Evolutionary conservation across 2,888 invertebrate genomes (phyloP).

Genomic region (Sarcophaga caerulescens): DNA sequence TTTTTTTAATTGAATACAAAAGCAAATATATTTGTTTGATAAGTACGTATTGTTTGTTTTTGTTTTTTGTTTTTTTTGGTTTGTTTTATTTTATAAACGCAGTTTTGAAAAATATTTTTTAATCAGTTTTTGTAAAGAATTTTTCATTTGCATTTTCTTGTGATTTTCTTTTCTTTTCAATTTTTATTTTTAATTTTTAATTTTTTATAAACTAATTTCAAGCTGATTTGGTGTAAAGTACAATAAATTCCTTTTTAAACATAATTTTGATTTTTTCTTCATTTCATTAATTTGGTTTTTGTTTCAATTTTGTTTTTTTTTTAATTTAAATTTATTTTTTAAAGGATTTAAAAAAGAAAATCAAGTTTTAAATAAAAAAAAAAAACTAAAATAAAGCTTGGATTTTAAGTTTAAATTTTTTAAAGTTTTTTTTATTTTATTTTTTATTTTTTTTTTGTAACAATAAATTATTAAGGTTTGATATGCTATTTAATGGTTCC

Average conservation of each 20-base stretch:
- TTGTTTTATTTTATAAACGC: slow-evolving; percentile 8
- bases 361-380: slow-evolving; percentile 28
- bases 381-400: slow-evolving; percentile 53
- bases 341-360: slow-evolving; percentile 35
- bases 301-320: slow-evolving; percentile 4
- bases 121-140: slow-evolving; percentile 7
- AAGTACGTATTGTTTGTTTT: slow-evolving; percentile 1
- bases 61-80: slow-evolving; percentile 6
- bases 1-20: slow-evolving; percentile 44
- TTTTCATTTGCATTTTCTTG: slow-evolving; percentile 22
- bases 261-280: slow-evolving; percentile 58
- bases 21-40: slow-evolving; percentile 48
- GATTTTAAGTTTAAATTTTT: slow-evolving; percentile 33
- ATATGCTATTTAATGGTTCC: slow-evolving; percentile 69
- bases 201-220: slow-evolving; percentile 54
- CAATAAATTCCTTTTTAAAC: slow-evolving; percentile 43
- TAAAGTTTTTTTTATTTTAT: slow-evolving; percentile 37
- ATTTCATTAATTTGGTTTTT: slow-evolving; percentile 2
- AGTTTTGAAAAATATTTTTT: slow-evolving; percentile 36
- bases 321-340: slow-evolving; percentile 15
- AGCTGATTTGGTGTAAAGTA: slow-evolving; percentile 68
- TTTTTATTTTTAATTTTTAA: slow-evolving; percentile 11
- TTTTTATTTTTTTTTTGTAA: slow-evolving; percentile 14
- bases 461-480: slow-evolving; percentile 40
- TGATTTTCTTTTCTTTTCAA: slow-evolving; percentile 39